Evolutionary conservation across 2,797 vertebrate genomes (phyloP).

Genomic region (Acanthurus tractus): DNA sequence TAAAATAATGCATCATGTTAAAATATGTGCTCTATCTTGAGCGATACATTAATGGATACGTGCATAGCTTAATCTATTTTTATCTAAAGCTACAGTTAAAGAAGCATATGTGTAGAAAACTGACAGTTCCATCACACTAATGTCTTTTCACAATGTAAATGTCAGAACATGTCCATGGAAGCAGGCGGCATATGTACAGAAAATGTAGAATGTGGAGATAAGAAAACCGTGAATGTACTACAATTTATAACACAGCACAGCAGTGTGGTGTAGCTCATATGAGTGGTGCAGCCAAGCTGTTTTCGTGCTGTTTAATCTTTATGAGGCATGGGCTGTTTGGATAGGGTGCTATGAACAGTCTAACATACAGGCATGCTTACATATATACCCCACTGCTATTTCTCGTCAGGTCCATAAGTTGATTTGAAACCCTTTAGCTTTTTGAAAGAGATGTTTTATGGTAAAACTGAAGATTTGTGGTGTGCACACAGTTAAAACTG

Average conservation of each 20-base stretch:
- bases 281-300: not conserved
- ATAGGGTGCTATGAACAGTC: constrained; percentile 4
- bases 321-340: not conserved
- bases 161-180: not conserved
- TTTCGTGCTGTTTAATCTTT: not conserved
- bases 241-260: not conserved
- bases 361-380: constrained; percentile 2
- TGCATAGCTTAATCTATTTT: not conserved
- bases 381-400: not conserved
- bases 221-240: not conserved
- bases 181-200: not conserved
- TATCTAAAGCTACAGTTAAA: constrained; percentile 4
- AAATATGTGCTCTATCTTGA: not conserved
- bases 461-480: not conserved
- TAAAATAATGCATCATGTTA: not conserved
- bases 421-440: constrained; percentile 2
- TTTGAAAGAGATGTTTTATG: not conserved
- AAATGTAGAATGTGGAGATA: not conserved
- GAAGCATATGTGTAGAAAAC: not conserved
- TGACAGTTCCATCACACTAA: not conserved
- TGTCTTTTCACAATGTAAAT: constrained; percentile 11
- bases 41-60: no score
- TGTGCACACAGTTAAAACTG: constrained; percentile 31
- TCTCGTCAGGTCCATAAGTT: not conserved
- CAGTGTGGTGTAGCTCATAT: not conserved